A percentile compares a stretch with the other conserved stretches of the same genome.
Conservation (phyloP, 2,888 invertebrate species). For the Rotaria sp. region DNA sequence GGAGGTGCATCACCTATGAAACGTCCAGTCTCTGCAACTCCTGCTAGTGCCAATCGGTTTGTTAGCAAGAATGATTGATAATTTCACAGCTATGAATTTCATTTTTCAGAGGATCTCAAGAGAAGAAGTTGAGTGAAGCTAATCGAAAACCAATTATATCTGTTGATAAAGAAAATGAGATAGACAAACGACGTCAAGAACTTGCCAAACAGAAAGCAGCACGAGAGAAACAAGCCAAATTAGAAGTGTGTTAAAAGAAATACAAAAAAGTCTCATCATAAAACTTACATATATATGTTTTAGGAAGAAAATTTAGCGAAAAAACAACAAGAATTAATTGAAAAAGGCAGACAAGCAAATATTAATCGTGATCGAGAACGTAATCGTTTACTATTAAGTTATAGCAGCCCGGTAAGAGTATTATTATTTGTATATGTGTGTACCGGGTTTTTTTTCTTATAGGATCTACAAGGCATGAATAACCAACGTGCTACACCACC, state of each 20-base stretch:
- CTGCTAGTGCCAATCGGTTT: background rate
- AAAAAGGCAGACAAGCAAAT: background rate
- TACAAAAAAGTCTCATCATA: background rate
- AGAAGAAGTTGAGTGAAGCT: background rate
- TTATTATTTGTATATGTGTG: background rate
- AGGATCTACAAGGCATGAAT: background rate
- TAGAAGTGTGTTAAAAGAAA: background rate
- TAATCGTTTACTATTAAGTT: background rate
- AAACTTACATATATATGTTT: background rate
- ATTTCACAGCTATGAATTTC: background rate
- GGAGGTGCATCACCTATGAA: background rate
- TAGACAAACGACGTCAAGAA: background rate
- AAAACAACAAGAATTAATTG: background rate
- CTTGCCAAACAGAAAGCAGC: background rate
- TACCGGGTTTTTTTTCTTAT: background rate
- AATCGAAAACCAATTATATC: background rate
- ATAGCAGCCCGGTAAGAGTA: background rate
- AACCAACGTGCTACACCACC: background rate
- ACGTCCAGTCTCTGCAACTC: background rate
- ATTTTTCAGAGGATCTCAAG: background rate
- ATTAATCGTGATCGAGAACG: background rate
- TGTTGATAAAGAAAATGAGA: background rate
- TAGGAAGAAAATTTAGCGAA: background rate
- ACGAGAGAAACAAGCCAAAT: background rate
- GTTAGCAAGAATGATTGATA: background rate